Evolutionary conservation across 2,113 vertebrate genomes (phyloP), one percentile per base, ranked within the genome.

Genomic region (Hypocryptadius cinnamomeus): DNA sequence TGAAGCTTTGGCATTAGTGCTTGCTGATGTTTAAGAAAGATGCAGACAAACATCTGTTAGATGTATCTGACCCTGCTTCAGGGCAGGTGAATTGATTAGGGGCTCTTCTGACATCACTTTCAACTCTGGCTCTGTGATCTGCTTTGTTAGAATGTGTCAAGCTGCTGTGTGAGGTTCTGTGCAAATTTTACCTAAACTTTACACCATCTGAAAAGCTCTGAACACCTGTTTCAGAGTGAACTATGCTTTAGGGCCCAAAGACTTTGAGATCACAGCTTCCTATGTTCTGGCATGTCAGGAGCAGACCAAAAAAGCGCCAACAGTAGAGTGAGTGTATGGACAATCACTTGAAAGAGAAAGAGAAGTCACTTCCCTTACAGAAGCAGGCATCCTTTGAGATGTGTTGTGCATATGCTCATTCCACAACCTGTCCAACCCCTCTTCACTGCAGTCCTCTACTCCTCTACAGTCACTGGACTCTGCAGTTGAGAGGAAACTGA

Each of bases 391-490:
- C 87, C 94, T 95, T 94, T 91, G 92, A 94, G 94, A 87, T 93
- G 95, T 91, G 94, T 93, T 92, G 89, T 92, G 78, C 91, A 81
- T 94, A 93, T 95, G 93, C 94, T 95, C 78, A 81, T 95, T 96
- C 94, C 94, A 92, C 93, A 84, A 60, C 78, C 91, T 89, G 81
- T 89, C 89, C 94, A 94, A 61, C 93, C 87, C 94, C 93, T 93
- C 95, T 95, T 96, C 93, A 92, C 95, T 96, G 95, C 94, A 93
- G 95, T 93, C 93, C 93, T 94, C 95, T 95, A 28, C 93, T 93
- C 93, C 94, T 95, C 94, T 93, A 92, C 95, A 94, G 95, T 96
- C 94, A 94, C 89, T 93, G 95, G 92, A 92, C 71, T 95, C 94
- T 94, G 91, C 93, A 95, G 94, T 91, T 92, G 93, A 95, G 93